A percentile compares a stretch with the other conserved stretches of the same genome.
Evolutionary conservation across 1,140 invertebrate species (phyloP).

Genomic region (Drosophila aff.): DNA sequence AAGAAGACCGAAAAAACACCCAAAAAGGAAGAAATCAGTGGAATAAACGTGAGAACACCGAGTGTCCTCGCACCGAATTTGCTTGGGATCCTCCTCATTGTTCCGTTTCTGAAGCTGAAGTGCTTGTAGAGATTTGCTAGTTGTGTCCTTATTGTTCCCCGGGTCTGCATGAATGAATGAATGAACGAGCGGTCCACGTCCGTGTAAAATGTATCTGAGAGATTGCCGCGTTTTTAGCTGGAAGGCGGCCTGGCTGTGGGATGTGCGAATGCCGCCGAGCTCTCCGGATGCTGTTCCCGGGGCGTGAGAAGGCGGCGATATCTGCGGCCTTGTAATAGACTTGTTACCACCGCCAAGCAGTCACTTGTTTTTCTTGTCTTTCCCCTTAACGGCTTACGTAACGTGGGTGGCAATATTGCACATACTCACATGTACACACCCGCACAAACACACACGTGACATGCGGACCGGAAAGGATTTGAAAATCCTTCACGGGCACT

Average conservation of each 20-base stretch:
- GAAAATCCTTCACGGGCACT: not conserved
- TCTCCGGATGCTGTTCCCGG: constrained; percentile 28
- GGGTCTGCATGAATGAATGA: constrained; percentile 49
- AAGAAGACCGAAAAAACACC: constrained; percentile 50
- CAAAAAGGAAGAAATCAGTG: constrained; percentile 31
- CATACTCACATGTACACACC: not conserved
- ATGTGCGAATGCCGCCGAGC: constrained; percentile 8
- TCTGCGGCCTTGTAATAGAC: constrained; percentile 49
- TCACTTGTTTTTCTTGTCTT: constrained; percentile 21
- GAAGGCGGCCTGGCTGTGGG: constrained; percentile 23
- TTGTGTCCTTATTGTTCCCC: constrained; percentile 79
- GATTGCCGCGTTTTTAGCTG: constrained; percentile 63
- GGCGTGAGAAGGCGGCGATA: constrained; percentile 75
- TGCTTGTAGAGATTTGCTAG: constrained; percentile 78
- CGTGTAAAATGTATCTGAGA: constrained; percentile 51
- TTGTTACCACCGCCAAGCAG: constrained; percentile 31
- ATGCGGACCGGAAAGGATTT: constrained; percentile 51
- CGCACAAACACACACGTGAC: constrained; percentile 57
- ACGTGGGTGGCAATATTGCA: constrained; percentile 62
- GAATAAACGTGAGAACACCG: constrained; percentile 74
- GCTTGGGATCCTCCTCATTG: constrained; percentile 63
- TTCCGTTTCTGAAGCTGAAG: constrained; percentile 47
- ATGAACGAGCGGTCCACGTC: constrained; percentile 47
- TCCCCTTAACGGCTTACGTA: constrained; percentile 43
- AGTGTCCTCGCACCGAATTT: constrained; percentile 73